Conservation (phyloP, 2,113 vertebrate genomes). For the Labeo rohita region DNA sequence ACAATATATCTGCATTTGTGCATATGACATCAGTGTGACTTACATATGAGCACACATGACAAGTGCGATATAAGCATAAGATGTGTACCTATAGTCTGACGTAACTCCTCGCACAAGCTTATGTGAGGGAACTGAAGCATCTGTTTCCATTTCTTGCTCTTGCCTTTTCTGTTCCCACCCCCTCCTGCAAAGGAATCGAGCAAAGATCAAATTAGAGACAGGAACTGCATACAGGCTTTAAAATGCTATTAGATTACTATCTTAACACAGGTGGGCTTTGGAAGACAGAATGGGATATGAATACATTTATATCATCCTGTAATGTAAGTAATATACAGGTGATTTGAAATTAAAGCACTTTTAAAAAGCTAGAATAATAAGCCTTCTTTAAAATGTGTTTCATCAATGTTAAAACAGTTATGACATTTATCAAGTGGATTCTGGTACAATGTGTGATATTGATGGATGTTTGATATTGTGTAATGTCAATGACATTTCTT, state of each 20-base stretch:
- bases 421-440: neutral
- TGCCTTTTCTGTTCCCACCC: slow-evolving; percentile 94
- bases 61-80: neutral
- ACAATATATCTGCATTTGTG: neutral
- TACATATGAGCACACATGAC: neutral
- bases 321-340: neutral
- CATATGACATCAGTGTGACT: neutral
- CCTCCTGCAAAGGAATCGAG: slow-evolving; percentile 82
- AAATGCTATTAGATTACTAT: slow-evolving; percentile 54
- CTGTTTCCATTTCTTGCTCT: slow-evolving; percentile 99
- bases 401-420: neutral
- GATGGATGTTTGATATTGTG: neutral
- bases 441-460: neutral
- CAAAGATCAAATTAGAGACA: slow-evolving; percentile 51
- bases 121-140: slow-evolving; percentile 99
- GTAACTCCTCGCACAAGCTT: slow-evolving; percentile 93
- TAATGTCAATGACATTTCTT: neutral
- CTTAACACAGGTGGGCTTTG: slow-evolving; percentile 38
- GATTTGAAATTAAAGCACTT: neutral
- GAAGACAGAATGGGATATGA: slow-evolving; percentile 14
- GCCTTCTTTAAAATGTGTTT: neutral
- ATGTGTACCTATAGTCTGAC: slow-evolving; percentile 84
- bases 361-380: slow-evolving; percentile 6
- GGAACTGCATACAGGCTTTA: slow-evolving; percentile 43
- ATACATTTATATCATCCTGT: slow-evolving; percentile 20